phyloP scores from a whole-genome alignment of 2,888 invertebrate species.

The Arenicola marina region DNA sequence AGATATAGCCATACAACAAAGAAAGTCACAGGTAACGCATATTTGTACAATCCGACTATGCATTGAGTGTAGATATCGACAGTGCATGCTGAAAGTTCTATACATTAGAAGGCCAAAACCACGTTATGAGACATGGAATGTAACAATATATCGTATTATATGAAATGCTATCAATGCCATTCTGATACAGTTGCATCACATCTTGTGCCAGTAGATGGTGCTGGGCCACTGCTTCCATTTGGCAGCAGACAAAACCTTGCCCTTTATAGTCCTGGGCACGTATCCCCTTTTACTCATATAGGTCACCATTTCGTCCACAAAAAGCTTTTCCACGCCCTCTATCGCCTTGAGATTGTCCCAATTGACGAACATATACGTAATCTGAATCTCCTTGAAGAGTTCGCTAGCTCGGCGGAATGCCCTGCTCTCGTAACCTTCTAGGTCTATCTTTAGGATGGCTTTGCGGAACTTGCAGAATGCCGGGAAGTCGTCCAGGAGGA shows the following conservation, averaged over 20 bases:
- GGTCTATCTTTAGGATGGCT: background rate
- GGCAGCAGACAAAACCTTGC: background rate
- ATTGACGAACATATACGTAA: background rate
- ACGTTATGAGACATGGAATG: too few relatives aligned
- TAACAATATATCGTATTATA: too few relatives aligned
- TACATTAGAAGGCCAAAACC: too few relatives aligned
- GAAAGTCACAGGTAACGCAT: too few relatives aligned
- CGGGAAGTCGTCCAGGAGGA: background rate
- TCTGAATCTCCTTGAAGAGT: slow-evolving; percentile 1
- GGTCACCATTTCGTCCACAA: background rate
- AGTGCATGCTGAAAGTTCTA: too few relatives aligned
- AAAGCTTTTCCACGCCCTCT: background rate
- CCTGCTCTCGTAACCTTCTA: background rate
- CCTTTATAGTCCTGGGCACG: background rate
- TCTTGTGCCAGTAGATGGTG: slow-evolving; percentile 4
- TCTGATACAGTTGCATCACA: too few relatives aligned
- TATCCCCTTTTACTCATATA: background rate
- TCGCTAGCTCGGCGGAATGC: background rate
- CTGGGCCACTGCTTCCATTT: background rate
- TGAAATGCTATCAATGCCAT: too few relatives aligned
- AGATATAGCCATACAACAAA: too few relatives aligned
- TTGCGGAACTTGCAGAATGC: slow-evolving; percentile 5
- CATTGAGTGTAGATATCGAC: too few relatives aligned
- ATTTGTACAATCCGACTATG: too few relatives aligned
- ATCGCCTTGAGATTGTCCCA: background rate